phyloP scores from a whole-genome alignment of 2,113 vertebrate species.

The Onychorhynchus coronatus region DNA sequence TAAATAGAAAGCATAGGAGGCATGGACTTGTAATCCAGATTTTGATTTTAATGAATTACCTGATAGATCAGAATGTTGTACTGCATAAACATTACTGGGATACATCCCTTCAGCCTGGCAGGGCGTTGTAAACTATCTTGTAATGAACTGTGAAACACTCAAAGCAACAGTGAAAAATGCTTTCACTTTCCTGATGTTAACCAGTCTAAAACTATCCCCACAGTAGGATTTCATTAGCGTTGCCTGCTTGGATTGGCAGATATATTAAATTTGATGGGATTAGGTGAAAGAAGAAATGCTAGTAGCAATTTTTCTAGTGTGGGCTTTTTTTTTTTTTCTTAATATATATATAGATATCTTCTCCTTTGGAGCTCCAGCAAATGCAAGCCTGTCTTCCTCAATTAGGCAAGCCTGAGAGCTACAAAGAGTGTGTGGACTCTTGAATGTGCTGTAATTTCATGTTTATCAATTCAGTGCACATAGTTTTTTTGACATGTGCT shows the following conservation, averaged over 20 bases:
- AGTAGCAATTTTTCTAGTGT: neutral
- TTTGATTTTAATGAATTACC: neutral
- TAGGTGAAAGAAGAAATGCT: neutral
- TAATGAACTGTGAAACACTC: accelerated
- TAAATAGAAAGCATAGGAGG: neutral
- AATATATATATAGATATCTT: neutral
- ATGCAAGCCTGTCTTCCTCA: neutral
- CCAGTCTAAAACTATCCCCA: neutral
- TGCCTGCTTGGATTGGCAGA: neutral
- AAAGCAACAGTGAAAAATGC: neutral
- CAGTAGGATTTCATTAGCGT: neutral
- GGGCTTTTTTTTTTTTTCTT: neutral
- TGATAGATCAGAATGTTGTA: neutral
- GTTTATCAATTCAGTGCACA: slow-evolving; percentile 4
- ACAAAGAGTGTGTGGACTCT: neutral
- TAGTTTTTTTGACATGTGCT: slow-evolving; percentile 33
- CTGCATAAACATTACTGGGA: neutral
- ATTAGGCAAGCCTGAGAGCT: slow-evolving; percentile 3
- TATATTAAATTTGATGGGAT: neutral
- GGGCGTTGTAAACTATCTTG: neutral
- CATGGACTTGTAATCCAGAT: neutral
- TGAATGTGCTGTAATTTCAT: neutral
- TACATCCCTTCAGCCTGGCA: accelerated
- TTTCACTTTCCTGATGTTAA: neutral
- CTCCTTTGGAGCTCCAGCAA: neutral